A percentile compares a stretch with the other conserved stretches of the same genome.
Conservation (phyloP, 92 coral and sea anemone species). For the Parazoanthus darwini region DNA sequence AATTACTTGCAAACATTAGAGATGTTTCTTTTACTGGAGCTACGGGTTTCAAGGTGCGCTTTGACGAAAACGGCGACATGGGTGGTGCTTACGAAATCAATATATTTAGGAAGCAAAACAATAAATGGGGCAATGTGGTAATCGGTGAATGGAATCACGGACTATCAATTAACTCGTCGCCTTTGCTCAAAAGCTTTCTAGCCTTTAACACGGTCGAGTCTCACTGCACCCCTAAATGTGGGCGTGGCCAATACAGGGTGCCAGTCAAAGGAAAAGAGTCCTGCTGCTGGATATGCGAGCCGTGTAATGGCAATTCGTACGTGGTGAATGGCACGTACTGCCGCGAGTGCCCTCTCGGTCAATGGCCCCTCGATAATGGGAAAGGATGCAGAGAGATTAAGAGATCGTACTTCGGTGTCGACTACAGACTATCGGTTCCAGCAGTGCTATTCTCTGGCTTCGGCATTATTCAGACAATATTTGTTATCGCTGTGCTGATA, state of each 20-base stretch:
- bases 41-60: conserved; percentile 69
- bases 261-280: conserved; percentile 76
- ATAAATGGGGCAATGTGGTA: conserved; percentile 52
- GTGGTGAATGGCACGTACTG: conserved; percentile 73
- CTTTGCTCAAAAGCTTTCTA: neutral
- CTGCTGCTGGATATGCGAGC: conserved; percentile 87
- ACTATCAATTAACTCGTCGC: conserved; percentile 47
- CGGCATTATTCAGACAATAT: conserved; percentile 73
- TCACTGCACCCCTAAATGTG: conserved; percentile 71
- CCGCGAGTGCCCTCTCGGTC: conserved; percentile 78
- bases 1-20: conserved; percentile 60
- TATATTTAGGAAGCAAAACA: conserved; percentile 52
- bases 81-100: conserved; percentile 78
- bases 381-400: conserved; percentile 64
- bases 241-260: conserved; percentile 64
- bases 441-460: conserved; percentile 73
- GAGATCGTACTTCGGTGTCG: conserved; percentile 73
- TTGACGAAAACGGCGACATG: conserved; percentile 84
- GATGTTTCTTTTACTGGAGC: conserved; percentile 68
- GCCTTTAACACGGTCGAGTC: conserved; percentile 55
- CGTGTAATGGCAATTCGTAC: conserved; percentile 77
- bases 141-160: conserved; percentile 82
- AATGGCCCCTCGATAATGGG: conserved; percentile 66
- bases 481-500: conserved; percentile 69
- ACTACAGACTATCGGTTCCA: conserved; percentile 66